Evolutionary conservation across 2,797 vertebrate genomes (phyloP), one percentile per base, ranked within the genome.

Genomic region (Sardinella longiceps): DNA sequence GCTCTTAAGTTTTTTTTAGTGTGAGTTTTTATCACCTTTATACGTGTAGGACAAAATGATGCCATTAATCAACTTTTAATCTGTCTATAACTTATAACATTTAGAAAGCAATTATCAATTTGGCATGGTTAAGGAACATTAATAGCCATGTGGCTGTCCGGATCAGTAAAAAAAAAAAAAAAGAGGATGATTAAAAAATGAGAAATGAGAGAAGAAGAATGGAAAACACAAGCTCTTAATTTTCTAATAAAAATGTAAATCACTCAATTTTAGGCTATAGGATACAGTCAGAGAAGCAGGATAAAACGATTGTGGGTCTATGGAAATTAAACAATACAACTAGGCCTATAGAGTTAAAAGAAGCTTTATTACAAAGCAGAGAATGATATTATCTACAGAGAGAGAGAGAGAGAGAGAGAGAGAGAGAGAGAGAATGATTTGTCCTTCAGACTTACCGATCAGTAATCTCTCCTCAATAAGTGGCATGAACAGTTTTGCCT

Each of bases 391-490:
- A 51, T 77, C 70, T 23, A 77, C 70, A 37, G 10, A 20, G 20
- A 37, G 5, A 77, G 2, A 85, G 63, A 12, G 28, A 45, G 23
- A 80, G 2, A 39, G 6, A n/a, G n/a, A 43, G 7, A 60, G 3
- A 86, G 66, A 15, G 23, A 33, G 9, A 25, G 2, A 37, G 10
- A 43, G 80, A 77, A 15, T 28, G 23, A 70, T 25, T 30, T 81
- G 6, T 1, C 11, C 70, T 43, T 77, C 15, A 1, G 30, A 83
- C 92, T 95, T 93, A 97, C 94, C 94, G 50, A 94, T 88, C 80
- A 89, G 91, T 58, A 96, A 74, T 85, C 95, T 95, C 91, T 94
- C 89, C 90, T 95, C 95, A 93, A 97, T 95, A 88, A 96, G 93
- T 50, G 93, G 91, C 86, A 95, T 93, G 92, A 97, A 96, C 87